Base-by-base conservation (phyloP, 2,113 vertebrate genomes). In the Cololabis saira region DNA sequence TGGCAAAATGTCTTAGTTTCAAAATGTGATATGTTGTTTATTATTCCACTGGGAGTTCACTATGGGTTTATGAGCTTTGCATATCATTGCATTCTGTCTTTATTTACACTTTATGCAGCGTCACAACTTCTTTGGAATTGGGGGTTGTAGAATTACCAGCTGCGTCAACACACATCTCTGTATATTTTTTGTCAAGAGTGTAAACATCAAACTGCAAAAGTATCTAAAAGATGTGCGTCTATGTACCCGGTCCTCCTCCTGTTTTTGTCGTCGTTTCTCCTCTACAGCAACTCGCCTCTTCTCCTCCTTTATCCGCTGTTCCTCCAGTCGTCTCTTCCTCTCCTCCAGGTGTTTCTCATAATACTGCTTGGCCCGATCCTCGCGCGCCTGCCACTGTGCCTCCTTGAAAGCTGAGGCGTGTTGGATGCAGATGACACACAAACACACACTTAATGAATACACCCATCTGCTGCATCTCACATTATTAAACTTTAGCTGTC, bases 311-410 rank as follows among this genome's bases (percentile, higher is more conserved):
- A 92, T 12, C 66, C 96, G 90, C 85, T 98, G 96, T 62, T 98
- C 97, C 77, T 98, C 97, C 21, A 97, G 68, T 63, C 84, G 95
- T 88, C 91, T 95, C 82, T 69, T 95, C 60, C 94, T 92, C 42
- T 98, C 96, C 75, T 96, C 96, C 73, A 96, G 71, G 56, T 95
- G 97, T 71, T 92, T 96, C 80, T 97, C 96, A 50, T 98, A 97
- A 86, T 96, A 92, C 71, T 94, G 97, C 74, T 90, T 85, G 47
- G 97, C 95, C 27, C 95, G 92, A 81, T 95, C 94, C 78, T 98
- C 96, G 52, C 94, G 92, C 50, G 96, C 95, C 74, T 95, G 82
- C 95, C 96, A 98, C 59, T 95, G n/a, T 0, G 90, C 90, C 82
- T 98, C 96, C 86, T 95, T 94, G 3, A 87, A 88, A 78, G 94